Conservation (phyloP, 2,797 vertebrate species). For the Poecilia velifera region DNA sequence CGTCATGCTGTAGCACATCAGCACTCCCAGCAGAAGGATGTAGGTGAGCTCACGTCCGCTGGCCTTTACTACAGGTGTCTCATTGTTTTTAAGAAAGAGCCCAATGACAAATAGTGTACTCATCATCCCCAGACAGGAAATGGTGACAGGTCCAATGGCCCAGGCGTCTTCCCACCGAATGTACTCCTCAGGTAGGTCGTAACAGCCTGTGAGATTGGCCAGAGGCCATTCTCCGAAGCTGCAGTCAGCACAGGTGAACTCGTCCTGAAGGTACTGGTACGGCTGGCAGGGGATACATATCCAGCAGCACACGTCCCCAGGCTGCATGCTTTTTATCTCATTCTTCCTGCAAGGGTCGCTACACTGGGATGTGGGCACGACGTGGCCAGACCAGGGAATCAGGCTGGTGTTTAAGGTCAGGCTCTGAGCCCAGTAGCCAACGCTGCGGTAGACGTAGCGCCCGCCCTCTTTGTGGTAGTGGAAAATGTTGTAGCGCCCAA, state of each 20-base stretch:
- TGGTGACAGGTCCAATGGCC: constrained; percentile 95
- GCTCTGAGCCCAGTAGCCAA: constrained; percentile 95
- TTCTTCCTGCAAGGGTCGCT: constrained; percentile 97
- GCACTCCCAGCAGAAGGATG: constrained; percentile 93
- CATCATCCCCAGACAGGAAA: constrained; percentile 93
- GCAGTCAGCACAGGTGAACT: constrained; percentile 95
- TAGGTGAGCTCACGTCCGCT: constrained; percentile 98
- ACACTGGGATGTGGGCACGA: constrained; percentile 91
- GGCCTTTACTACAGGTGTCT: constrained; percentile 96
- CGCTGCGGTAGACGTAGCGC: constrained; percentile 89
- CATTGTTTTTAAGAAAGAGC: constrained; percentile 91
- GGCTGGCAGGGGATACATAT: constrained; percentile 97
- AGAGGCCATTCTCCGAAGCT: constrained; percentile 95
- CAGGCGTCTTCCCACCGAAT: constrained; percentile 96
- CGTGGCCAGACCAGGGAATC: constrained; percentile 87
- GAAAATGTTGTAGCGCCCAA: constrained; percentile 98
- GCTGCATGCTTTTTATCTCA: constrained; percentile 97
- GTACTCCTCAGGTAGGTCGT: constrained; percentile 94
- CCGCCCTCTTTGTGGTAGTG: constrained; percentile 86
- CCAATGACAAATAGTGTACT: constrained; percentile 92
- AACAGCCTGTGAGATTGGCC: constrained; percentile 92
- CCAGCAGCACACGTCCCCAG: constrained; percentile 98
- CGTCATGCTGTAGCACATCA: constrained; percentile 98
- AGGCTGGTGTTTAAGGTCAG: constrained; percentile 89
- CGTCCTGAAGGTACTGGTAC: constrained; percentile 92